Evolutionary conservation across 2,797 vertebrate genomes (phyloP).

Genomic region (Anabacerthia variegaticeps): DNA sequence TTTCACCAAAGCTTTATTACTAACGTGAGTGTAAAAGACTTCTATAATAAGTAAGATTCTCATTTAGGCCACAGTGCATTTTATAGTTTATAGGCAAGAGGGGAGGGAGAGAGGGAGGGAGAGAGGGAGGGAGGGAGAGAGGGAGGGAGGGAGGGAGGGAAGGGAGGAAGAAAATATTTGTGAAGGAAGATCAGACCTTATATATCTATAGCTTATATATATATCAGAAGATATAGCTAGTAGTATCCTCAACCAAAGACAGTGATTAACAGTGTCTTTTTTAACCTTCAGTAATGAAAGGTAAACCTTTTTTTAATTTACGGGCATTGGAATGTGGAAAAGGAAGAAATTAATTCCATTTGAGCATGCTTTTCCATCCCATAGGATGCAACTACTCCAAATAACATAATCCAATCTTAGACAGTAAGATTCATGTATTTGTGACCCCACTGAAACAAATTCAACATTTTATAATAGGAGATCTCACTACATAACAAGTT

Average conservation of each 20-base stretch:
- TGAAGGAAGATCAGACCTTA: background rate
- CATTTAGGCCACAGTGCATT: background rate
- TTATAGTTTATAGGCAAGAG: background rate
- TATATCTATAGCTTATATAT: no score
- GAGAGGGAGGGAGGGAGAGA: background rate
- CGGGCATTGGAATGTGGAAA: background rate
- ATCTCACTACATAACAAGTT: slow-evolving; percentile 42
- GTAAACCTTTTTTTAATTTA: background rate
- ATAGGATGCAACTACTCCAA: background rate
- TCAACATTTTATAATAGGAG: slow-evolving; percentile 18
- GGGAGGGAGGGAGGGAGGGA: background rate
- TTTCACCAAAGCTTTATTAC: background rate
- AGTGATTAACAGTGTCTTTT: background rate
- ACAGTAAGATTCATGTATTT: background rate
- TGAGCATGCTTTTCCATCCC: background rate
- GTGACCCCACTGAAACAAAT: slow-evolving; percentile 41
- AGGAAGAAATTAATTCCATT: background rate
- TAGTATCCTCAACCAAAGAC: background rate
- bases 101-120: background rate
- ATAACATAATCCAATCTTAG: background rate
- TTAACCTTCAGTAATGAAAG: background rate
- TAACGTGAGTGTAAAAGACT: background rate
- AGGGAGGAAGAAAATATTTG: background rate
- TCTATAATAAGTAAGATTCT: background rate
- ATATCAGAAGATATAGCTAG: background rate